These are phyloP conservation scores for Caligus rogercresseyi DNA, from an alignment of 1,140 invertebrate genomes.

Conservation along the genomic window DNA sequence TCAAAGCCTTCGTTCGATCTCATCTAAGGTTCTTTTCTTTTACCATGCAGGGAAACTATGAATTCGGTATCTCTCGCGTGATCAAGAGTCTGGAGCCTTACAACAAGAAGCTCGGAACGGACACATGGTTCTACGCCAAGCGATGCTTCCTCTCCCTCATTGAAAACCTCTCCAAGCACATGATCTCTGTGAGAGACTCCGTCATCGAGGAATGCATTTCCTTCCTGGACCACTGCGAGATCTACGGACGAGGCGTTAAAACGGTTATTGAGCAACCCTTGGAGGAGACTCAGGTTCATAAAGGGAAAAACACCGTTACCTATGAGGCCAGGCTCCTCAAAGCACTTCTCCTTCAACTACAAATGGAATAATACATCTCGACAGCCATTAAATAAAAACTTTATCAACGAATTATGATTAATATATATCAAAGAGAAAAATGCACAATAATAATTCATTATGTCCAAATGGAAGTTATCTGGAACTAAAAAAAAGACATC, in stretches of 20 bases:
- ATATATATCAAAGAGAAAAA: too few relatives aligned
- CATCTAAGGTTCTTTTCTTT: too few relatives aligned
- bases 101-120: constrained; percentile 81
- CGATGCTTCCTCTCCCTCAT: constrained; percentile 79
- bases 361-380: constrained; percentile 26
- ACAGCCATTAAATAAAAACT: too few relatives aligned
- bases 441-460: too few relatives aligned
- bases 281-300: constrained; percentile 45
- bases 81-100: constrained; percentile 91
- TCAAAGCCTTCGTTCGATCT: too few relatives aligned
- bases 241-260: constrained; percentile 62
- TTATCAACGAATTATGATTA: too few relatives aligned
- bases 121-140: constrained; percentile 93
- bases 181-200: constrained; percentile 68
- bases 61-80: constrained; percentile 94
- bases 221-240: constrained; percentile 80
- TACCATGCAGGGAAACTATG: constrained; percentile 98
- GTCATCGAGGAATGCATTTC: constrained; percentile 74
- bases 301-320: constrained; percentile 77
- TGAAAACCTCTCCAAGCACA: constrained; percentile 77
- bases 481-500: too few relatives aligned
- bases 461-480: too few relatives aligned
- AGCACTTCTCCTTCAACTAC: constrained; percentile 53
- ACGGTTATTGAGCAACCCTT: constrained; percentile 63
- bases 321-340: constrained; percentile 75